phyloP scores from a whole-genome alignment of 2,888 invertebrate genomes.

The Hyalella azteca region DNA sequence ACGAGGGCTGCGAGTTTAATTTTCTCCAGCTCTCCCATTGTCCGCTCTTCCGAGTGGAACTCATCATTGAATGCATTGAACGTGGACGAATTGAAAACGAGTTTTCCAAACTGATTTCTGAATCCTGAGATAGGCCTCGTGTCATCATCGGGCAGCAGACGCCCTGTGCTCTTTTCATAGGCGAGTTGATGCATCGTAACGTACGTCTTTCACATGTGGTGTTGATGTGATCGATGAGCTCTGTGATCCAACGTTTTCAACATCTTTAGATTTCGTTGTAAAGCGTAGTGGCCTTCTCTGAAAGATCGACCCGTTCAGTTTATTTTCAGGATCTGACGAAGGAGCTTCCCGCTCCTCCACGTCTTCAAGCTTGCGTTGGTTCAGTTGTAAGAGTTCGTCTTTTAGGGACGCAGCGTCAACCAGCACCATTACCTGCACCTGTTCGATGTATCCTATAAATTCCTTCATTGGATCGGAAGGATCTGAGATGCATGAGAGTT shows the following conservation, averaged over 20 bases:
- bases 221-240: neutral
- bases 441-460: conserved; percentile 22
- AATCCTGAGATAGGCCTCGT: conserved; percentile 19
- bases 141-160: conserved; percentile 9
- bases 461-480: neutral
- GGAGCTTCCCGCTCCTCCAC: too few species aligned
- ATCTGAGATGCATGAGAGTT: neutral
- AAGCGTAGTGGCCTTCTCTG: neutral
- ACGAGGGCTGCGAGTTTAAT: neutral
- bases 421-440: neutral
- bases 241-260: too few species aligned
- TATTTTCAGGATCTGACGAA: neutral
- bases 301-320: neutral
- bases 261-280: too few species aligned
- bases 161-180: conserved; percentile 3
- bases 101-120: neutral
- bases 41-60: conserved; percentile 1
- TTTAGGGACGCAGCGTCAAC: neutral
- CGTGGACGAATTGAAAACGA: conserved; percentile 7
- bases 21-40: neutral
- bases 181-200: conserved; percentile 22
- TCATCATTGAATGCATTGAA: conserved; percentile 34
- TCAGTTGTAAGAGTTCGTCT: neutral
- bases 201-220: neutral
- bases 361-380: neutral